Conservation (phyloP, 2,113 vertebrate genomes). For the Antechinus stuartii region DNA sequence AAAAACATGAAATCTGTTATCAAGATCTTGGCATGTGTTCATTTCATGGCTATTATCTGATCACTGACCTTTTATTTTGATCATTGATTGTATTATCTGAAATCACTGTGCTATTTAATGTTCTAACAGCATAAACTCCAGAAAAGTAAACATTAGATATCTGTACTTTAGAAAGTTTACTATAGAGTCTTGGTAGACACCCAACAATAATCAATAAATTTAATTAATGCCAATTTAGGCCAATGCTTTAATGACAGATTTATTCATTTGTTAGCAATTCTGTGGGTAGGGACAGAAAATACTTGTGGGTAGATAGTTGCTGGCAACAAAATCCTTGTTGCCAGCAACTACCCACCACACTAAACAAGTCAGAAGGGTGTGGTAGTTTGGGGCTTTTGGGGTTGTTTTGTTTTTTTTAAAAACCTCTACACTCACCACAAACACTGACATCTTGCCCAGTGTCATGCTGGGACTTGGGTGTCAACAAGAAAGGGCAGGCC, state of each 20-base stretch:
- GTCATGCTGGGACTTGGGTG: not conserved
- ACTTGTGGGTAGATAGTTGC: not conserved
- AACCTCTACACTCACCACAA: not conserved
- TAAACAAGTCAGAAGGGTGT: not conserved
- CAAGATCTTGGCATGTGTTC: not conserved
- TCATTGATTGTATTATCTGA: not conserved
- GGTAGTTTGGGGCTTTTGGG: not conserved
- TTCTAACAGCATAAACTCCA: not conserved
- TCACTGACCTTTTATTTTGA: not conserved
- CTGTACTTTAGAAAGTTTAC: not conserved
- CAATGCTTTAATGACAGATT: not conserved
- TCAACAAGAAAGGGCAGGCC: not conserved
- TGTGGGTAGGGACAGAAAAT: not conserved
- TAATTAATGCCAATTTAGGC: not conserved
- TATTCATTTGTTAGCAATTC: not conserved
- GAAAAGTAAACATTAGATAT: not conserved
- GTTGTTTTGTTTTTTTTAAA: not conserved
- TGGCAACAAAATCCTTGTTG: not conserved
- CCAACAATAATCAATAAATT: not conserved
- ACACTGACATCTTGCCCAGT: not conserved
- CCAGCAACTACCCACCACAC: not conserved
- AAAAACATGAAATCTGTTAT: not conserved
- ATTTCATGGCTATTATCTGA: not conserved
- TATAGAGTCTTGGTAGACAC: not conserved
- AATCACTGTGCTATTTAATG: not conserved